Base-by-base conservation (phyloP, 2,888 invertebrate genomes). In the Oxystoma pomonae region DNA sequence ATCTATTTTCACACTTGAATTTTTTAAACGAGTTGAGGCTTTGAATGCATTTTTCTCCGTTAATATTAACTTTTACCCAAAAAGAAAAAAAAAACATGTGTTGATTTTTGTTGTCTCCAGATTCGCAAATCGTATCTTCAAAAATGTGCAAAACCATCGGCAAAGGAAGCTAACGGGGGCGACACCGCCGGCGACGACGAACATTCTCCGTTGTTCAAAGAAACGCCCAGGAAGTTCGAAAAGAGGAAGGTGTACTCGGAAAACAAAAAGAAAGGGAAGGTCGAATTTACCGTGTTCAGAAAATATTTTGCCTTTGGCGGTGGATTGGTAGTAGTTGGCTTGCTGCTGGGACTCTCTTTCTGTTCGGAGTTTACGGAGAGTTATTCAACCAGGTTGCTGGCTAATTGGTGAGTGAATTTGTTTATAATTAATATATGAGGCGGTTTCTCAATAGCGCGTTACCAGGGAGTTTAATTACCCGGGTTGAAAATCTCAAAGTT, bases 241-340 rank as follows among this genome's bases (percentile, higher is more conserved):
- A 63, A 65, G 35, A 65, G 62, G 20, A 70, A 69, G 55, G 68
- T 75, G 57, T 76, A 75, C 59, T 66, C 68, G 16, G 78, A 78
- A 65, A 65, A 62, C 12, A 73, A 74, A 21, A 70, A 75, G 63
- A 58, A 60, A 7, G 78, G 78, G 56, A 66, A 68, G 59, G 74
- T 78, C 0, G 71, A 71, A 20, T 68, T 68, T 17, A 55, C 61
- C 1, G 71, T 75, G 7, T 77, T 76, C 58, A 70, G 63, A 16
- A 70, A 70, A 55, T 78, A 78, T 62, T 71, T 76, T 58, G 61
- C 62, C 21, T 74, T 69, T 61, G 74, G 73, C 16, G 76, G 76
- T 18, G 76, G 77, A 21, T 65, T 71, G 2, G 61, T 72, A 5
- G 55, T 74, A 22, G 61, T 75, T 58, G 22, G 63, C 1, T n/a